Evolutionary conservation across 2,113 vertebrate species (phyloP).

Genomic region (Stomatorhinus ivindoensis): DNA sequence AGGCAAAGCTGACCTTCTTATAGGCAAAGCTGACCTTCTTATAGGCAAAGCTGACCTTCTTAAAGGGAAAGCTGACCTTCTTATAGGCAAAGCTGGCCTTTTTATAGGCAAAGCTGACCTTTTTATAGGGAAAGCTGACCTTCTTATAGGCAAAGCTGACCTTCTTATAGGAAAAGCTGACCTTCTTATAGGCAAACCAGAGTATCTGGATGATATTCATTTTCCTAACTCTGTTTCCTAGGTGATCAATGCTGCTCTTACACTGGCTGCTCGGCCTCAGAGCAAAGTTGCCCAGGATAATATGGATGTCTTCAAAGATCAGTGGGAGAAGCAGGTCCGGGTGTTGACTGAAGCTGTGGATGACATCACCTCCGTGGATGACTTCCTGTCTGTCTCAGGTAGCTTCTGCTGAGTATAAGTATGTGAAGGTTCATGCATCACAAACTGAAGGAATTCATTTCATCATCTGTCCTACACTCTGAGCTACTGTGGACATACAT

Average conservation of each 20-base stretch:
- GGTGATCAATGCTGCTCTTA: slow-evolving; percentile 97
- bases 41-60: not conserved
- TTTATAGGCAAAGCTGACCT: not conserved
- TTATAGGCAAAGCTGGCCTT: not conserved
- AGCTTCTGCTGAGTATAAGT: slow-evolving; percentile 24
- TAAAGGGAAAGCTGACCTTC: not conserved
- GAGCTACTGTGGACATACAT: not conserved
- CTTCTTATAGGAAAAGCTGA: not conserved
- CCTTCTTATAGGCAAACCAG: not conserved
- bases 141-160: not conserved
- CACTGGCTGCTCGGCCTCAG: slow-evolving; percentile 86
- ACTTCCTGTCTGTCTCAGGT: slow-evolving; percentile 98
- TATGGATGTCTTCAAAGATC: slow-evolving; percentile 98
- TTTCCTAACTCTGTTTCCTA: slow-evolving; percentile 31
- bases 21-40: not conserved
- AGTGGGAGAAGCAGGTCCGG: slow-evolving; percentile 98
- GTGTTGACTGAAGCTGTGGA: slow-evolving; percentile 95
- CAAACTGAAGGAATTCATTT: not conserved
- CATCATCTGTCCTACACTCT: not conserved
- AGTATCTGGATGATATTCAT: not conserved
- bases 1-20: not conserved
- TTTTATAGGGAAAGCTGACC: not conserved
- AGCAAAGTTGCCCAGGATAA: slow-evolving; percentile 99
- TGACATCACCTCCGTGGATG: slow-evolving; percentile 96
- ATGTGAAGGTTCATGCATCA: not conserved